Evolutionary conservation across 2,113 vertebrate genomes (phyloP).

Genomic region (Chiloscyllium plagiosum): DNA sequence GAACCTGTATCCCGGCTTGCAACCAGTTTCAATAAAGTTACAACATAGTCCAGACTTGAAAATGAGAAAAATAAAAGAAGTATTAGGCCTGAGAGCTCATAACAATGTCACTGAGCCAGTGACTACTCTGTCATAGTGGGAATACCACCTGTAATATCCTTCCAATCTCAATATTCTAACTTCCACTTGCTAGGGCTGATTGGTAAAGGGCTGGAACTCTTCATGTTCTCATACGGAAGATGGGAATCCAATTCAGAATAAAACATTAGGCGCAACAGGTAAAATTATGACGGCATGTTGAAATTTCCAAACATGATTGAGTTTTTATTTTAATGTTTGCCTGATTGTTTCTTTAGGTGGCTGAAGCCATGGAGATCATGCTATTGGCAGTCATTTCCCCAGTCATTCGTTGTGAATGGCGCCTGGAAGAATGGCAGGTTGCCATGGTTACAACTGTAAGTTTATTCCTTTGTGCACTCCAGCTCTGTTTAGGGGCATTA

Average conservation of each 20-base stretch:
- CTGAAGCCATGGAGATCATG: constrained; percentile 97
- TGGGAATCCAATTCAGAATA: not conserved
- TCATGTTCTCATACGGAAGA: not conserved
- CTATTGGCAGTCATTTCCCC: constrained; percentile 83
- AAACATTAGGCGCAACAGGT: not conserved
- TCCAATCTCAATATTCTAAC: not conserved
- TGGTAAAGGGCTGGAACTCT: not conserved
- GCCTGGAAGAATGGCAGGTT: constrained; percentile 84
- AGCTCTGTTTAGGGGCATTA: not conserved
- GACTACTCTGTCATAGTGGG: no score
- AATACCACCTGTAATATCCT: not conserved
- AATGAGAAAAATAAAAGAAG: no score
- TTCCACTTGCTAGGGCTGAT: not conserved
- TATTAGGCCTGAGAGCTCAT: no score
- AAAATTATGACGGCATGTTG: not conserved
- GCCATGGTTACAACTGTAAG: constrained; percentile 89
- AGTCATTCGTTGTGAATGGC: constrained; percentile 84
- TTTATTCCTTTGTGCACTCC: not conserved
- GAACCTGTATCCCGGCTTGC: no score
- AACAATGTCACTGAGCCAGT: not conserved
- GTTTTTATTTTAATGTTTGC: not conserved
- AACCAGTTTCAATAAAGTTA: no score
- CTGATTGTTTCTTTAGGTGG: constrained; percentile 59
- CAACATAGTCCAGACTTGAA: no score
- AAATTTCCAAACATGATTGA: not conserved